Base-by-base conservation (phyloP, 2,888 invertebrate species). In the Epinotia nisella region DNA sequence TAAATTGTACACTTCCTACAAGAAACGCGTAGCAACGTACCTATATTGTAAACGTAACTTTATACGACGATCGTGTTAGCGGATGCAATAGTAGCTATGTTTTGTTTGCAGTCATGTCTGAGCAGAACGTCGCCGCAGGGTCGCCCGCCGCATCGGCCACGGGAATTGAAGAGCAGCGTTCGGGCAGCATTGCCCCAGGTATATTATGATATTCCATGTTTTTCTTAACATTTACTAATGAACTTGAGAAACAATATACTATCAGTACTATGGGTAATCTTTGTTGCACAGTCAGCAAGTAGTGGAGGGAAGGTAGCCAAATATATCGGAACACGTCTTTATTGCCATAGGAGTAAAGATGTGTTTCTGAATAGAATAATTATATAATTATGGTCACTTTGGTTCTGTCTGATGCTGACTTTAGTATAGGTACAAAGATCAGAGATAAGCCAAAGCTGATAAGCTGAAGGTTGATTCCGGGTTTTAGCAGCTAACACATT, bases 141-240 rank as follows among this genome's bases (percentile, higher is more conserved):
- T 83, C 85, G 0, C 87, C 89, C 0, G 85, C 80, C 0, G 81
- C 81, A 0, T 90, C 91, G 0, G 87, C 86, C 1, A 82, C 84
- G 21, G 84, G 82, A 39, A 85, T 86, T 0, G 90, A 89, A 13
- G 90, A 87, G 59, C 85, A 88, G 75, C 86, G 86, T 4, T 87
- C 90, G 0, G 86, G 75, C 0, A 85, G 87, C 71, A 73, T 75
- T 17, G 78, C 75, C 59, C 83, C 83, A 68, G 83, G 84, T 80
- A 75, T 75, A 19, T 72, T 64, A 17, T n/a, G n/a, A 39, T n/a
- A 39, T 45, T 61, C 13, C 7, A 53, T 21, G 49, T 49, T 7
- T 49, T 49, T n/a, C n/a, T 5, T 7, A 49, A 49, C n/a, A 4
- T 3, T 4, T 7, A 49, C 1, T 49, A 49, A 49, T 49, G n/a